Evolutionary conservation across 2,797 vertebrate species (phyloP), one percentile per base, ranked within the genome.

Genomic region (Chrosomus eos): DNA sequence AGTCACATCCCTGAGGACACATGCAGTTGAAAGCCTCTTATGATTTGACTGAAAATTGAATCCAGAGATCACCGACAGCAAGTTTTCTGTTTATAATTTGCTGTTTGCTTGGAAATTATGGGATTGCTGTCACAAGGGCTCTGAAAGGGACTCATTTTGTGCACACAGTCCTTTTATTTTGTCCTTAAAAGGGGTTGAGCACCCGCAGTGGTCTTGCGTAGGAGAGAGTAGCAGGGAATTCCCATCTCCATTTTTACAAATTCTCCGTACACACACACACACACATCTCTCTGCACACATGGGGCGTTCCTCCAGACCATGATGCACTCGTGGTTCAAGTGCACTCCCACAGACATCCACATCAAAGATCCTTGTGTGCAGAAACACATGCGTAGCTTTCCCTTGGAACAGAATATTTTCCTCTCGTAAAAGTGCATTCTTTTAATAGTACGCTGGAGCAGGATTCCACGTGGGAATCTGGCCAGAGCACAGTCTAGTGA

Each of bases 331-430:
- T 71, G 71, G 90, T 74, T 82, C 89, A 93, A 91, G 90, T 90
- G 90, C 91, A 88, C 91, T 91, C 91, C 91, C 92, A 93, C 90
- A 90, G 88, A 88, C 75, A 84, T 85, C 93, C 91, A 94, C 93
- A 93, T 93, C 90, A 93, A 91, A 93, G 88, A 82, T 68, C 79
- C 76, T 90, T 85, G 85, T 72, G 87, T 80, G 74, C 88, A 81
- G 74, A 88, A 86, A 79, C 83, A 78, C 91, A 91, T 86, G 89
- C 81, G 75, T 86, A 89, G 87, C 89, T 89, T 84, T 53, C 76
- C 48, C 71, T 80, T 67, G 72, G 38, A 90, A 84, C 68, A 66
- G 79, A 87, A 75, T 4, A 82, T 88, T 91, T 89, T 84, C 89
- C 89, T 84, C 88, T 88, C 86, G 76, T 90, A 86, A 88, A 90